These are phyloP conservation scores for Apotomis turbidana DNA, from an alignment of 2,888 invertebrate species.

Conservation along the genomic window DNA sequence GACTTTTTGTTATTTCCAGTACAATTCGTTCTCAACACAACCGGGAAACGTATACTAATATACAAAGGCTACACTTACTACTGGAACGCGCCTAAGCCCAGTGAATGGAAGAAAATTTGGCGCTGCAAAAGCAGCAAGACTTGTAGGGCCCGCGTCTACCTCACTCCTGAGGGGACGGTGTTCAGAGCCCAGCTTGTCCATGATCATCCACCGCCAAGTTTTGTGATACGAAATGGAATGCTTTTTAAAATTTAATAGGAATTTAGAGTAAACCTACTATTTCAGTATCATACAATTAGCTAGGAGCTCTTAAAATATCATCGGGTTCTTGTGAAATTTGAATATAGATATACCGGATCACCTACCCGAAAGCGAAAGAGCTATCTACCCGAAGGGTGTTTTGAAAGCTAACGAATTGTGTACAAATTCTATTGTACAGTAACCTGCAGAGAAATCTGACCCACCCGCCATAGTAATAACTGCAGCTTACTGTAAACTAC, in stretches of 20 bases:
- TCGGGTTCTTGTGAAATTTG: too few species aligned
- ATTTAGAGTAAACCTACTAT: neutral
- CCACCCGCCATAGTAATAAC: too few species aligned
- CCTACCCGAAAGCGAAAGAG: too few species aligned
- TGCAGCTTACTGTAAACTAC: too few species aligned
- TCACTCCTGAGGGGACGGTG: conserved; percentile 11
- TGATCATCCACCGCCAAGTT: conserved; percentile 9
- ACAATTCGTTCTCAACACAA: conserved; percentile 17
- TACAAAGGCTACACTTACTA: conserved; percentile 41
- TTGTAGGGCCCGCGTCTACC: conserved; percentile 27
- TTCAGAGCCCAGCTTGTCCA: conserved; percentile 18
- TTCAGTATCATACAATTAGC: neutral
- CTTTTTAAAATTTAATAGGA: conserved; percentile 11
- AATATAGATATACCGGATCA: too few species aligned
- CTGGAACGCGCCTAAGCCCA: conserved; percentile 11
- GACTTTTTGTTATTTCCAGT: conserved; percentile 15
- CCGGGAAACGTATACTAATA: conserved; percentile 40
- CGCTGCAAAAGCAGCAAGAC: conserved; percentile 16
- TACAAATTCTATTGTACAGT: too few species aligned
- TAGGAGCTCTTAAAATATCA: too few species aligned
- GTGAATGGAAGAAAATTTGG: conserved; percentile 33
- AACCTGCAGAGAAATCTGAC: too few species aligned
- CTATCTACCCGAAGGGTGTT: too few species aligned
- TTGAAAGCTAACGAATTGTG: too few species aligned
- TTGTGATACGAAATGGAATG: conserved; percentile 19